Percentiles rank a stretch among this genome's conserved stretches.
These are phyloP conservation scores for Erebia epiphron DNA, from an alignment of 2,888 invertebrate species.

Conservation along the genomic window DNA sequence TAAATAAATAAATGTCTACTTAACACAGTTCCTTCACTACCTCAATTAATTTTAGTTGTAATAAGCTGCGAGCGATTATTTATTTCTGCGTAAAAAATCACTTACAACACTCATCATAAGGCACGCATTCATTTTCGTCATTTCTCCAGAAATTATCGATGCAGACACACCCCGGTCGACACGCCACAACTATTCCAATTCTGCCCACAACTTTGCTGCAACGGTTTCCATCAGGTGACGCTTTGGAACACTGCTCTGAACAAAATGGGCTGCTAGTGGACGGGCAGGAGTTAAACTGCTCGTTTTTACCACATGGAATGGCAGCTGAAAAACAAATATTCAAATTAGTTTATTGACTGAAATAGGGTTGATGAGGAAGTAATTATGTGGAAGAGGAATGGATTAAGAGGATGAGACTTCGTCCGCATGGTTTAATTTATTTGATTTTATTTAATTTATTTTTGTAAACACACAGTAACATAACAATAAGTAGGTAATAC, in stretches of 20 bases:
- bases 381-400: too few relatives aligned
- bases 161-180: slow-evolving; percentile 50
- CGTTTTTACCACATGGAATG: slow-evolving; percentile 31
- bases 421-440: too few relatives aligned
- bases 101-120: slow-evolving; percentile 35
- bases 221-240: slow-evolving; percentile 26
- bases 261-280: slow-evolving; percentile 16
- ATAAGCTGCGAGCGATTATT: too few relatives aligned
- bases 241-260: slow-evolving; percentile 35
- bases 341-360: background rate
- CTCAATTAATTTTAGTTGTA: too few relatives aligned
- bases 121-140: slow-evolving; percentile 43
- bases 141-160: slow-evolving; percentile 50
- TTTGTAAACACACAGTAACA: too few relatives aligned
- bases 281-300: slow-evolving; percentile 34
- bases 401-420: too few relatives aligned
- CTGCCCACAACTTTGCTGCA: slow-evolving; percentile 21
- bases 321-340: slow-evolving; percentile 30
- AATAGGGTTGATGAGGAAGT: too few relatives aligned
- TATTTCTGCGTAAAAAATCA: background rate
- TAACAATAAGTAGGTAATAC: too few relatives aligned
- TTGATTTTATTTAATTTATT: too few relatives aligned
- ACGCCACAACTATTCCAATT: slow-evolving; percentile 42
- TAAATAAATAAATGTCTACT: too few relatives aligned
- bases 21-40: too few relatives aligned